phyloP scores from a whole-genome alignment of 2,113 vertebrate genomes.

The Odontophorus gujanensis region DNA sequence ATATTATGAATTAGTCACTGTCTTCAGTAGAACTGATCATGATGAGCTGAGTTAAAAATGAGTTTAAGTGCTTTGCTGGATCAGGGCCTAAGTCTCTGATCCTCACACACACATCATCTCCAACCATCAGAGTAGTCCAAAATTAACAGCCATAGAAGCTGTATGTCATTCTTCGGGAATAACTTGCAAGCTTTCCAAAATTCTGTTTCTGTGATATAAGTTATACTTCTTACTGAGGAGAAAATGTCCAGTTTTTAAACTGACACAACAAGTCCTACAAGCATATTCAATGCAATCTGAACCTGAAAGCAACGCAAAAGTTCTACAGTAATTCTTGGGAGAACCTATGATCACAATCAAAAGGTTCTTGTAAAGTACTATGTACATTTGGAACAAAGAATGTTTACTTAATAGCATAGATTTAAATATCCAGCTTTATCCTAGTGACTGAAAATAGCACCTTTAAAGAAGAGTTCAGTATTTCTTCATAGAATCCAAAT shows the following conservation, averaged over 20 bases:
- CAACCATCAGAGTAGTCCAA: not conserved
- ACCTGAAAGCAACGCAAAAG: not conserved
- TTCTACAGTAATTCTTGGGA: not conserved
- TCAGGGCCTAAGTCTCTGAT: slow-evolving; percentile 18
- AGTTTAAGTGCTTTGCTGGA: slow-evolving; percentile 68
- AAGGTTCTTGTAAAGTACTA: slow-evolving; percentile 25
- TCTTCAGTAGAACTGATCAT: not conserved
- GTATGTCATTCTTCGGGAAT: not conserved
- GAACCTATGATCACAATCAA: not conserved
- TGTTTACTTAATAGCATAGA: not conserved
- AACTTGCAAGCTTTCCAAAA: slow-evolving; percentile 7
- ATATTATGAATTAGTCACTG: slow-evolving; percentile 3
- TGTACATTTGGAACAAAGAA: slow-evolving; percentile 20
- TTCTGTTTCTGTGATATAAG: not conserved
- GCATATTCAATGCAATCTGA: not conserved
- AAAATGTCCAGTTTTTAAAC: not conserved
- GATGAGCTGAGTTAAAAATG: slow-evolving; percentile 32
- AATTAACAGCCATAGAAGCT: not conserved
- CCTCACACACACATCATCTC: slow-evolving; percentile 1
- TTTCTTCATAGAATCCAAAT: not conserved
- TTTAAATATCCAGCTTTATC: not conserved
- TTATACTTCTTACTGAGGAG: not conserved
- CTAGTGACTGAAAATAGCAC: not conserved
- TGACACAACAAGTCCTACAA: not conserved
- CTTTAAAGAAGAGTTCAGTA: not conserved